Evolutionary conservation across 2,113 vertebrate genomes (phyloP), one percentile per base, ranked within the genome.

Genomic region (Phasianus colchicus): DNA sequence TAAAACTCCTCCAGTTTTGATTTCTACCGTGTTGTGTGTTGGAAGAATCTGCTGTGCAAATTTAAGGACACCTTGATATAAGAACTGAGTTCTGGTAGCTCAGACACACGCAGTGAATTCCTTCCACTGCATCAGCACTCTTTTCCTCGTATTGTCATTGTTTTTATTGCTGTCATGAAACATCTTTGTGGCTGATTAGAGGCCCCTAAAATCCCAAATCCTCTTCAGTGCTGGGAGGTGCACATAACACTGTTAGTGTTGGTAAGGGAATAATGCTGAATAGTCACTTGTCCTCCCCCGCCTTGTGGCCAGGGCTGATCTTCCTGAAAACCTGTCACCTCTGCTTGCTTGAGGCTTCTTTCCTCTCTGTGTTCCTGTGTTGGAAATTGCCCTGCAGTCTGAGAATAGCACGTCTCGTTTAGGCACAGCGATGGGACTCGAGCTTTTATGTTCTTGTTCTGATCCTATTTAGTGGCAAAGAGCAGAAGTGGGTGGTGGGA

Each of bases 1-100:
- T 95, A 36, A 86, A 91, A 87, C 48, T 43, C 30, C 50, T 61
- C 32, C 19, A 29, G 55, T 32, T 94, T 50, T 89, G 70, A 93
- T 81, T 93, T 81, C 63, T 93, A 16, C 50, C 65, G 76, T 55
- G 32, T 97, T 61, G 78, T 55, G 32, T 97, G 65, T 83, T 94
- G 70, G 50, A 94, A 77, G 93, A 95, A 90, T 93, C 94, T 30
- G 73, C 4, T 86, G 30, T 43, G 54, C 82, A 66, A 87, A 65
- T 45, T 83, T 84, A 72, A 42, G 85, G 42, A 27, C 45, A 61
- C 94, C 42, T 90, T 30, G 34, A 43, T 2, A 13, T 47, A 61
- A 89, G 81, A 63, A 32, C 3, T 29, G 6, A 78, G 69, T 81
- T 76, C 57, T 76, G 13, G 45, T 84, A 48, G 76, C 85, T 83